These are phyloP conservation scores for Penaeus chinensis DNA, from an alignment of 1,140 invertebrate species.

Conservation along the genomic window DNA sequence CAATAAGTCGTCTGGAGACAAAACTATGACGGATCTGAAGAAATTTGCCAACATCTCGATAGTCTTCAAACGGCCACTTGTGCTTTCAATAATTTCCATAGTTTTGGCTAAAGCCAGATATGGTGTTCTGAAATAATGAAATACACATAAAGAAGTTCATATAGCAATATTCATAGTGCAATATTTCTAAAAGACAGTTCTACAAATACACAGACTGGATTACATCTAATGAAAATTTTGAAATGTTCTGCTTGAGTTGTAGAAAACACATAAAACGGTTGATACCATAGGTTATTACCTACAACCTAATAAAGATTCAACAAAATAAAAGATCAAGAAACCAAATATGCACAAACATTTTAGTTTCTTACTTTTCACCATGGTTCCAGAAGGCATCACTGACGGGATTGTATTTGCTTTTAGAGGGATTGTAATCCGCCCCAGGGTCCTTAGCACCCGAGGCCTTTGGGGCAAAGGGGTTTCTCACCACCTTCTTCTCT, in stretches of 20 bases:
- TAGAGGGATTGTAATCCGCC: slow-evolving; percentile 80
- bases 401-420: slow-evolving; percentile 88
- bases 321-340: background rate
- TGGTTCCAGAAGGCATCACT: slow-evolving; percentile 88
- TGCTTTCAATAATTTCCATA: slow-evolving; percentile 90
- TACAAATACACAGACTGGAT: slow-evolving; percentile 17
- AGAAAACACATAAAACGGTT: background rate
- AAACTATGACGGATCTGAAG: slow-evolving; percentile 89
- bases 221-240: too few species aligned
- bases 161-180: background rate
- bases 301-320: background rate
- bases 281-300: slow-evolving; percentile 8
- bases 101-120: slow-evolving; percentile 93
- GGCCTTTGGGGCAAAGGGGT: slow-evolving; percentile 37
- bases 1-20: slow-evolving; percentile 89
- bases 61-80: slow-evolving; percentile 90
- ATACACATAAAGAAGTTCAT: slow-evolving; percentile 24
- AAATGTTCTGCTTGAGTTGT: too few species aligned
- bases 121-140: slow-evolving; percentile 79
- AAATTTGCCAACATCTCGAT: slow-evolving; percentile 95
- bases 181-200: background rate
- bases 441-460: slow-evolving; percentile 49
- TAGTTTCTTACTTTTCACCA: slow-evolving; percentile 75
- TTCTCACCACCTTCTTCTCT: slow-evolving; percentile 31
- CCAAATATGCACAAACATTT: background rate